These are phyloP conservation scores for Saimiri boliviensis DNA, from an alignment of 2,113 vertebrate genomes.

Conservation along the genomic window DNA sequence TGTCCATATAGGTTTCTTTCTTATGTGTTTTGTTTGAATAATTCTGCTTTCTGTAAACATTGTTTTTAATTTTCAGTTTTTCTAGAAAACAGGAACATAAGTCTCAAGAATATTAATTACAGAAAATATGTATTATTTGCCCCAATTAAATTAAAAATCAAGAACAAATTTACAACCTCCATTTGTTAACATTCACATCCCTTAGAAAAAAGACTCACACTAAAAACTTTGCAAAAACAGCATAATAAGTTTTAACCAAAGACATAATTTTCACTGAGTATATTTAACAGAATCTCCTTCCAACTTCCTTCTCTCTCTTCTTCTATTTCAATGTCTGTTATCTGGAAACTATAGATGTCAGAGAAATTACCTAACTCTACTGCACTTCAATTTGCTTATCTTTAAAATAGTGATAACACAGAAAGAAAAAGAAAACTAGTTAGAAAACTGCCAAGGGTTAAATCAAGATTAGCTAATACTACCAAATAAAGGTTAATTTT, in stretches of 20 bases:
- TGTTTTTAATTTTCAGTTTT: background rate
- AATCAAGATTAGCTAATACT: background rate
- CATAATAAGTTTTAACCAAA: background rate
- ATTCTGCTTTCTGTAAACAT: background rate
- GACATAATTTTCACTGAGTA: background rate
- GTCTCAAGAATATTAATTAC: background rate
- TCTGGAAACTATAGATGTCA: background rate
- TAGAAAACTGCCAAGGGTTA: background rate
- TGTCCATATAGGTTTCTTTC: background rate
- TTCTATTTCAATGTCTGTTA: background rate
- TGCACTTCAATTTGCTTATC: background rate
- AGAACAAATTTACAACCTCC: background rate
- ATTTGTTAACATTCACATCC: background rate
- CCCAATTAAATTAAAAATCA: background rate
- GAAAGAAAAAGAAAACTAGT: background rate
- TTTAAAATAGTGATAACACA: background rate
- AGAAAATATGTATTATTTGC: background rate
- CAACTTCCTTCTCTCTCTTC: no score
- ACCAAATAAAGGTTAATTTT: background rate
- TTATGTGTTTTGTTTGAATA: background rate
- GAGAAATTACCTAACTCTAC: background rate
- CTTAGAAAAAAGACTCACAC: background rate
- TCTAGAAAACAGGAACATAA: background rate
- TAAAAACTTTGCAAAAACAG: background rate
- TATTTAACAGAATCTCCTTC: rapidly evolving